Evolutionary conservation across 1,140 invertebrate species (phyloP).

Genomic region (Drosophila watanabei): DNA sequence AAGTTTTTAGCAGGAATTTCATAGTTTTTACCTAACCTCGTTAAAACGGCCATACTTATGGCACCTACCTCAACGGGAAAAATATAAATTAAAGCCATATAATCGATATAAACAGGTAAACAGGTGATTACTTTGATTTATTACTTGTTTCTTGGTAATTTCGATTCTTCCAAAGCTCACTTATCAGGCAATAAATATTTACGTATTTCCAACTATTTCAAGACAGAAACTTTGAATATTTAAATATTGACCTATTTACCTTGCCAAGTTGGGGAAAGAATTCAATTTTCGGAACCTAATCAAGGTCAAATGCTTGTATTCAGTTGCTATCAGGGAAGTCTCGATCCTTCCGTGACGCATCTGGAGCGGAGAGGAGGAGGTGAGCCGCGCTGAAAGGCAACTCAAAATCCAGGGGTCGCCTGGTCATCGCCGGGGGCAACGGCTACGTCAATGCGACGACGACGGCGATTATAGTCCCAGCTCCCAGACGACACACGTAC

Average conservation of each 20-base stretch:
- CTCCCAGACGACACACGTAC: slow-evolving; percentile 22
- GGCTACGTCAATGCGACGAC: slow-evolving; percentile 34
- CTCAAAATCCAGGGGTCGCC: slow-evolving; percentile 16
- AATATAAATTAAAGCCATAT: neutral
- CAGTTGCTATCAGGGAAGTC: neutral
- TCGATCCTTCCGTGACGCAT: slow-evolving; percentile 32
- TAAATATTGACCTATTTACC: slow-evolving; percentile 11
- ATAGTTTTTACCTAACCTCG: neutral
- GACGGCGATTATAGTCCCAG: slow-evolving; percentile 13
- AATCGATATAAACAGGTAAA: neutral
- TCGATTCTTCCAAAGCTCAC: neutral
- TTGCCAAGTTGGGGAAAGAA: neutral
- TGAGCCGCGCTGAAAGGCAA: neutral
- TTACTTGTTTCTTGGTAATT: neutral
- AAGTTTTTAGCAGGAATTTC: neutral
- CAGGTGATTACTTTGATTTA: neutral
- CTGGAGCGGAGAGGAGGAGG: neutral
- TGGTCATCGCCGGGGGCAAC: slow-evolving; percentile 19
- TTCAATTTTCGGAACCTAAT: neutral
- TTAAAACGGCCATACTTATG: no score
- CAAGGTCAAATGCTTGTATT: neutral
- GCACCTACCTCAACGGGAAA: slow-evolving; percentile 1
- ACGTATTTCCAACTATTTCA: neutral
- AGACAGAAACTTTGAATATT: neutral
- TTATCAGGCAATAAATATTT: neutral